Base-by-base conservation (phyloP, 2,888 invertebrate genomes). In the Choreutis nemorana region DNA sequence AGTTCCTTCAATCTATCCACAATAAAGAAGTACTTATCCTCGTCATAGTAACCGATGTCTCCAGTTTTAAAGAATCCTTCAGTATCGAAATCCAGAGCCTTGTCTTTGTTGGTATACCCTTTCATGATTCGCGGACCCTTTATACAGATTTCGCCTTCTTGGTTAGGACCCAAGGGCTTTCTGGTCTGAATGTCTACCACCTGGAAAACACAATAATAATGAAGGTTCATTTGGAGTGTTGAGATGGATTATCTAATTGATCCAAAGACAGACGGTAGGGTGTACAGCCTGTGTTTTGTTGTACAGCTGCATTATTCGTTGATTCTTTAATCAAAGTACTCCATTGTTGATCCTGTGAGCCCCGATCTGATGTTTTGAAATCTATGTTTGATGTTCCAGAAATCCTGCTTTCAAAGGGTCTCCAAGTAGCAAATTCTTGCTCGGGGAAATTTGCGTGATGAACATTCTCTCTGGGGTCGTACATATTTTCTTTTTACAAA, bases 1-100 rank as follows among this genome's bases (percentile, higher is more conserved):
- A 92, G 75, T 48, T 91, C 90, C 57, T 91, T 92, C 24, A 90
- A 60, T 30, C 91, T 75, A 55, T 90, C 91, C 3, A 89, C 85
- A 36, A 91, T 82, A 44, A 75, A 90, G 55, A 89, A 85, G 48
- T 81, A 83, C 1, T 81, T 83, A 14, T 89, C 82, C 7, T 84
- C 66, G 44, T 90, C 88, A 37, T 82, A 87, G 45, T 87, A 89
- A 2, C 86, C 90, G 34, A 91, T 60, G 52, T 91, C 91, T 1
- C 90, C 90, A 23, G 85, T 82, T 40, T 82, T 82, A 12, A 85
- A 52, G 83, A 85, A 91, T 1, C 90, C 90, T 35, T 90, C 85
- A 12, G 75, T 57, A 36, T 86, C 86, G 25, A 89, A 82, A 54
- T 87, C 85, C 45, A 81, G 83, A 11, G 86, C 83, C 22, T 67